phyloP scores from a whole-genome alignment of 2,888 invertebrate species.

The Anaspis maculata region DNA sequence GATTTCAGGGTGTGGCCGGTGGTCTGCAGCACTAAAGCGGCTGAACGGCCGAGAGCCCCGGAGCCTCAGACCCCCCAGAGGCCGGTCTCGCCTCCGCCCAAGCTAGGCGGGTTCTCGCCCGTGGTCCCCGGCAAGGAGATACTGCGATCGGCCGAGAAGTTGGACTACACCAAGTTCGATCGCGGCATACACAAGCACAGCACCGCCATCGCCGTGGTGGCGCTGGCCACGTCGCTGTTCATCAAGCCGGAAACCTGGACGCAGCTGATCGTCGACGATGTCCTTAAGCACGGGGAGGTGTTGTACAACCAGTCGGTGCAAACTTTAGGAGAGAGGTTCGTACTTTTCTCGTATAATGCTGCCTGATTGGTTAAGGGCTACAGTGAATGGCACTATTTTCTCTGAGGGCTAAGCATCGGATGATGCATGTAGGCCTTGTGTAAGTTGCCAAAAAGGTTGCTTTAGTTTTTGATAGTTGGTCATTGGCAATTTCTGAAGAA shows the following conservation, averaged over 20 bases:
- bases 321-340: no score
- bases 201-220: conserved; percentile 49
- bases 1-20: conserved; percentile 32
- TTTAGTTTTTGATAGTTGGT: no score
- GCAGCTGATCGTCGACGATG: conserved; percentile 48
- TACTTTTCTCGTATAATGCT: no score
- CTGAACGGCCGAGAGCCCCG: conserved; percentile 7
- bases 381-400: no score
- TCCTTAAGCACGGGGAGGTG: conserved; percentile 45
- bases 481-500: no score
- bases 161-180: conserved; percentile 46
- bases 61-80: conserved; percentile 24
- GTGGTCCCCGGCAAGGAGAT: conserved; percentile 37
- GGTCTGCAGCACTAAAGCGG: conserved; percentile 7
- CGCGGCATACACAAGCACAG: conserved; percentile 47
- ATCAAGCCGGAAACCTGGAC: conserved; percentile 54
- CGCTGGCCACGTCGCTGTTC: conserved; percentile 51
- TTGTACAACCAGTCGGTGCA: conserved; percentile 44
- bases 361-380: no score
- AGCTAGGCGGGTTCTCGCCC: conserved; percentile 22
- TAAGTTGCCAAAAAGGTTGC: no score
- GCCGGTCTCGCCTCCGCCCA: conserved; percentile 12
- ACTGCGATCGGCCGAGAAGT: conserved; percentile 44
- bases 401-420: no score
- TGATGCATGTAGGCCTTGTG: no score